Base-by-base conservation (phyloP, 2,113 vertebrate species). In the Tachysurus vachellii region DNA sequence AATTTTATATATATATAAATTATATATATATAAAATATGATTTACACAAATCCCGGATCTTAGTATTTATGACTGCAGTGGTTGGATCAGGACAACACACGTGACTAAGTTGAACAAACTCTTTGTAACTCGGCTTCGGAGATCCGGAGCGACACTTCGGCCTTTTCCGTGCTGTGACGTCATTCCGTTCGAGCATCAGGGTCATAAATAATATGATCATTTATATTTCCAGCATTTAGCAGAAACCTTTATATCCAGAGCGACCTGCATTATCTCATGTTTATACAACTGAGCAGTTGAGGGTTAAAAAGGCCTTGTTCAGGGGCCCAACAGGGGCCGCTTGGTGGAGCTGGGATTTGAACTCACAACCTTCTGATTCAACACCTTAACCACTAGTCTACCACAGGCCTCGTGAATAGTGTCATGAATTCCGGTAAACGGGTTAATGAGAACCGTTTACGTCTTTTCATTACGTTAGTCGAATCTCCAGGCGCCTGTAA, bases 161-260 rank as follows among this genome's bases (percentile, higher is more conserved):
- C 54, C 88, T 68, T 85, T 73, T 88, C 31, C 57, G 61, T 77
- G 66, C 88, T 54, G 87, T 88, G 86, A 90, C 83, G 79, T 90
- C 86, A 86, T 87, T 85, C 56, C 79, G 79, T 80, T 59, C 64
- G 54, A 21, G 61, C 36, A 83, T 70, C 61, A 86, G 81, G 82
- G 23, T 82, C 44, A 61, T 83, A 85, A 91, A 86, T 82, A n/a
- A 82, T 66, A 4, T 19, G 17, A 28, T 59, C 19, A 42, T 11
- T 36, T 36, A 36, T 36, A 36, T 36, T 36, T 36, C 36, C 36
- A 36, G 36, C 36, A 36, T 36, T 36, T 36, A 36, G 36, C 36
- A 36, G 36, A 2, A 1, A 36, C 36, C 36, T 36, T 36, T 36
- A 36, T 36, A 36, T 36, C 36, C 36, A 36, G 1, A 36, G 36